Evolutionary conservation across 1,140 invertebrate genomes (phyloP).

Genomic region (Uloborus diversus): DNA sequence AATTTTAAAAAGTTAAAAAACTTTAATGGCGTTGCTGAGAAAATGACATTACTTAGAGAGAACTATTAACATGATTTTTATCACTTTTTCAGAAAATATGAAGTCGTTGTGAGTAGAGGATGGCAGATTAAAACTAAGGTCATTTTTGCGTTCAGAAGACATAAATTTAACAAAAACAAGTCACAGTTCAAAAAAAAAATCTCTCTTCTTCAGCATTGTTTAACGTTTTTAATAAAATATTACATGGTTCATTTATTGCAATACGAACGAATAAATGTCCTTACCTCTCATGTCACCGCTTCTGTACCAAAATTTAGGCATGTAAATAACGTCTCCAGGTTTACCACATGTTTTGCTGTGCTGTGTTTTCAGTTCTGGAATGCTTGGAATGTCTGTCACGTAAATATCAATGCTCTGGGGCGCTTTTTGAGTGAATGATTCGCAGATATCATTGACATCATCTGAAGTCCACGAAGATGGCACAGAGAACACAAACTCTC

Average conservation of each 20-base stretch:
- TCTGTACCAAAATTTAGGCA: constrained; percentile 5
- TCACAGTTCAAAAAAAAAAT: no score
- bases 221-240: no score
- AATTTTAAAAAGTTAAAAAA: neutral
- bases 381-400: neutral
- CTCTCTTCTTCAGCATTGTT: no score
- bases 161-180: no score
- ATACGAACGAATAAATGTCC: no score
- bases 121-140: no score
- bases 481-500: constrained; percentile 3
- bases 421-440: neutral
- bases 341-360: constrained; percentile 34
- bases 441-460: neutral
- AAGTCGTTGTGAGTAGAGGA: no score
- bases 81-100: no score
- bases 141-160: no score
- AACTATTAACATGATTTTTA: no score
- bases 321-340: constrained; percentile 32
- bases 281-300: constrained; percentile 12
- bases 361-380: neutral
- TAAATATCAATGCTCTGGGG: constrained; percentile 8
- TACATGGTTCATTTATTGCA: no score
- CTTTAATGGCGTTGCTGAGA: no score
- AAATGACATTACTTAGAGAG: neutral
- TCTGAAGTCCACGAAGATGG: constrained; percentile 18